Evolutionary conservation across 64 coral and sea anemone species (phyloP).

Genomic region (Hydrozoanthus tunicans): DNA sequence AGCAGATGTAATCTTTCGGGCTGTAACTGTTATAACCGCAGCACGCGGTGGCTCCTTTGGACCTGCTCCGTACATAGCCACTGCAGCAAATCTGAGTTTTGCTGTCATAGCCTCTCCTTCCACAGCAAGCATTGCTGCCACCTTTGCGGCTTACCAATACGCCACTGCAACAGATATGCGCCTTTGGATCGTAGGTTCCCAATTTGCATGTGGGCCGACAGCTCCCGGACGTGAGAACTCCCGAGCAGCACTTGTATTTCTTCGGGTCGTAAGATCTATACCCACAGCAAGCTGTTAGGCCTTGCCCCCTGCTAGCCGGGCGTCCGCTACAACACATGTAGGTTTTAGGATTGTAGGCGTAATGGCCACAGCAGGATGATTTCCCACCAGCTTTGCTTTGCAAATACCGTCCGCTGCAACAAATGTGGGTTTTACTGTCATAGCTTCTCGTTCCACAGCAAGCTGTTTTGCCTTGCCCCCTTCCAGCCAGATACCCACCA

Average conservation of each 20-base stretch:
- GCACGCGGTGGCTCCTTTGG: background rate
- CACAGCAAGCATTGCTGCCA: background rate
- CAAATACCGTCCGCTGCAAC: too few relatives aligned
- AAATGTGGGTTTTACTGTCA: too few relatives aligned
- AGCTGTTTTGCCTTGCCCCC: too few relatives aligned
- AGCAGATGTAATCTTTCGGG: background rate
- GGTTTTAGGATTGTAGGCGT: background rate
- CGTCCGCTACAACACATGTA: background rate
- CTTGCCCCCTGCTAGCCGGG: background rate
- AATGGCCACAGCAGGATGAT: background rate
- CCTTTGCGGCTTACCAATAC: background rate
- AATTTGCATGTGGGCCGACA: too few relatives aligned
- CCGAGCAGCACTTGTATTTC: background rate
- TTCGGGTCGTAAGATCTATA: background rate
- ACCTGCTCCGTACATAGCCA: background rate
- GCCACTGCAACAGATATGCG: background rate
- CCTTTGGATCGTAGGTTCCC: too few relatives aligned
- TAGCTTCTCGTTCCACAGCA: too few relatives aligned
- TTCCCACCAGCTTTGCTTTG: too few relatives aligned
- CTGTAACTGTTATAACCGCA: background rate
- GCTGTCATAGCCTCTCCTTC: background rate
- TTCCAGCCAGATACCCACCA: background rate
- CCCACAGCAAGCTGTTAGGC: too few relatives aligned
- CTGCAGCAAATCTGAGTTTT: background rate
- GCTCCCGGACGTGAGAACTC: too few relatives aligned